These are phyloP conservation scores for Julus scandinavius DNA, from an alignment of 2,888 invertebrate genomes.

Conservation along the genomic window DNA sequence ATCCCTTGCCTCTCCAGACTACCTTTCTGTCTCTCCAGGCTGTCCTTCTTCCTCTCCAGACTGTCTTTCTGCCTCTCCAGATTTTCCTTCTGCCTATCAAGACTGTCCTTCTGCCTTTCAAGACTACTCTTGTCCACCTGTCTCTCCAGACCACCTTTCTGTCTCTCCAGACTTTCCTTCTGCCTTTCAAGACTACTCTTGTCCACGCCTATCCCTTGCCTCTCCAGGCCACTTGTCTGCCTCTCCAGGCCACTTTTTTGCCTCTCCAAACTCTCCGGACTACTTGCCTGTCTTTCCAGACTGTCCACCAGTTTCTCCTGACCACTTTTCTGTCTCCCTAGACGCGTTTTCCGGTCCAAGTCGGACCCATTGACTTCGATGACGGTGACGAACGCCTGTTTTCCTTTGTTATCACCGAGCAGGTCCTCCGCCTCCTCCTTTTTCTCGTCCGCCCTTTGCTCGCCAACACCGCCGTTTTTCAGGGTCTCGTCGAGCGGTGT, in stretches of 20 bases:
- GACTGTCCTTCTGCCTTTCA: neutral
- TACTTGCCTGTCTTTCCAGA: slow-evolving; percentile 67
- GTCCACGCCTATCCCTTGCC: slow-evolving; percentile 59
- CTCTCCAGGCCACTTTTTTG: slow-evolving; percentile 67
- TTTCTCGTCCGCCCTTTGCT: neutral
- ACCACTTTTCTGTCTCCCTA: slow-evolving; percentile 59
- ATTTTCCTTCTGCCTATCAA: slow-evolving; percentile 50
- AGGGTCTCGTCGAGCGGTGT: neutral
- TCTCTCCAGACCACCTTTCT: neutral
- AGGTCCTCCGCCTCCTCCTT: neutral
- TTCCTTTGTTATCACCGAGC: slow-evolving; percentile 18
- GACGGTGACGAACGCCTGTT: slow-evolving; percentile 81
- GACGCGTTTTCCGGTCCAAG: neutral
- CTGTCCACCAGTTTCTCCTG: slow-evolving; percentile 67
- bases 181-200: slow-evolving; percentile 48
- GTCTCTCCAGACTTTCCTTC: slow-evolving; percentile 39
- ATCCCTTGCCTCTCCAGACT: neutral
- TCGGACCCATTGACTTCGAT: slow-evolving; percentile 82
- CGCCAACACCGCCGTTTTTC: neutral
- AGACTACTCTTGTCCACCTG: neutral
- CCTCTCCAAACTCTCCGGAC: slow-evolving; percentile 67
- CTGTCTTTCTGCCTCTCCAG: slow-evolving; percentile 49
- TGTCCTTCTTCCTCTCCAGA: neutral
- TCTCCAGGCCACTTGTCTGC: slow-evolving; percentile 67
- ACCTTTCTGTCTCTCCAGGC: slow-evolving; percentile 44